Evolutionary conservation across 1,140 invertebrate genomes (phyloP), one percentile per base, ranked within the genome.

Genomic region (Archegozetes longisetosus): DNA sequence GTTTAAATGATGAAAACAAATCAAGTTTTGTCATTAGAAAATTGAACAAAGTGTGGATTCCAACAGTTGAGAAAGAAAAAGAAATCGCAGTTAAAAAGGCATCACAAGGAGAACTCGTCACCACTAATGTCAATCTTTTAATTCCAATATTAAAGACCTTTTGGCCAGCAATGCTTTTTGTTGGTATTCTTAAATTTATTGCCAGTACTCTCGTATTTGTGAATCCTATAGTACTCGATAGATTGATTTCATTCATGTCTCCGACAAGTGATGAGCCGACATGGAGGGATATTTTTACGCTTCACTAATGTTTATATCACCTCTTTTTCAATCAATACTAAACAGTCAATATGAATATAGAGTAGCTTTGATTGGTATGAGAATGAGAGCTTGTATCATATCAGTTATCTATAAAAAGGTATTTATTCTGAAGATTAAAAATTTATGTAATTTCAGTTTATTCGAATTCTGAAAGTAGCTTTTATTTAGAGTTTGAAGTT

Each of bases 161-260:
- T 70, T 88, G 89, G 53, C 78, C 81, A 3, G 82, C 84, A 50
- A 88, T 94, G 68, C 53, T 89, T 1, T 84, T 90, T 68, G 88
- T 88, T 14, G 76, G 83, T 2, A 66, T 84, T 80, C 67, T 77
- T 47, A 90, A 93, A 73, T 66, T 93, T 0, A 69, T 85, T 14
- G 84, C 91, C 70, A 92, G 96, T 75, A 63, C 85, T 13, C 71
- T 96, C 54, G 84, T 84, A 60, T 96, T 97, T 73, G 76, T 84
- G 22, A 89, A 86, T 67, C 92, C 92, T 0, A 82, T 86, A 60
- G 27, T 61, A 23, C 29, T 61, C 4, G 58, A 55, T 28, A 29
- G 22, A 3, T 14, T 64, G 4, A 52, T 64, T 3, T 29, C 32
- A 9, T 64, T 64, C 26, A 47, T 64, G 40, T 14, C 14, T 24